A percentile compares a stretch with the other conserved stretches of the same genome.
Conservation (phyloP, 1,140 invertebrate species). For the Leucophenga varia region DNA sequence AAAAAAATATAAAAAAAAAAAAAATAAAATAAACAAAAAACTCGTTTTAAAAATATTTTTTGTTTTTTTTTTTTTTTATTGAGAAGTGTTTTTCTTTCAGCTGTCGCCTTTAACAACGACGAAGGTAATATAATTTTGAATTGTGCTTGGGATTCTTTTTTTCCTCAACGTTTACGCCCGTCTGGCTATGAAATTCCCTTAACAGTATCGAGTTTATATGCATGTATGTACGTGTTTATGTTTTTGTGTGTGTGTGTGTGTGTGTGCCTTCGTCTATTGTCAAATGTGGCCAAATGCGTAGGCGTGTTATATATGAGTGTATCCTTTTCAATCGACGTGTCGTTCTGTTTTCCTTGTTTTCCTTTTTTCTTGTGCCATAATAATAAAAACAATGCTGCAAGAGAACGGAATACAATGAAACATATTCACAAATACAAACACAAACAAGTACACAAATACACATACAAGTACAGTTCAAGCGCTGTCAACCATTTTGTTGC, state of each 20-base stretch:
- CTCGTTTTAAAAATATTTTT: constrained; percentile 1
- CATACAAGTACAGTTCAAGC: no score
- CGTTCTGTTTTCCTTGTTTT: no score
- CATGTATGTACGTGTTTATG: constrained; percentile 7
- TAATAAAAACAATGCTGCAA: no score
- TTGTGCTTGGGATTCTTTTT: no score
- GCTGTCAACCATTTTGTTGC: no score
- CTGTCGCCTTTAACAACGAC: constrained; percentile 14
- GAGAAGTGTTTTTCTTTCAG: constrained; percentile 12
- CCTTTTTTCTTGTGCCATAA: no score
- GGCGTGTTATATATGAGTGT: not conserved
- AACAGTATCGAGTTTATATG: constrained; percentile 33
- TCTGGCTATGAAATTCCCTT: constrained; percentile 52
- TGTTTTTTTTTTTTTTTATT: no score
- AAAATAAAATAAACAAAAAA: not conserved
- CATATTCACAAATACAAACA: not conserved
- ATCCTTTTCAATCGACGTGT: not conserved
- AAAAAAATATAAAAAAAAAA: constrained; percentile 7
- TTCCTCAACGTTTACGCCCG: no score
- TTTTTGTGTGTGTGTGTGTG: constrained; percentile 3
- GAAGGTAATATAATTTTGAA: constrained; percentile 9
- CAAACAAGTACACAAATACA: not conserved
- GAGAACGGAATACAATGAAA: constrained; percentile 29
- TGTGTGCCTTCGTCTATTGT: constrained; percentile 6
- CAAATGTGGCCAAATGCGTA: not conserved